Evolutionary conservation across 2,113 vertebrate genomes (phyloP).

Genomic region (Solenodon paradoxus): DNA sequence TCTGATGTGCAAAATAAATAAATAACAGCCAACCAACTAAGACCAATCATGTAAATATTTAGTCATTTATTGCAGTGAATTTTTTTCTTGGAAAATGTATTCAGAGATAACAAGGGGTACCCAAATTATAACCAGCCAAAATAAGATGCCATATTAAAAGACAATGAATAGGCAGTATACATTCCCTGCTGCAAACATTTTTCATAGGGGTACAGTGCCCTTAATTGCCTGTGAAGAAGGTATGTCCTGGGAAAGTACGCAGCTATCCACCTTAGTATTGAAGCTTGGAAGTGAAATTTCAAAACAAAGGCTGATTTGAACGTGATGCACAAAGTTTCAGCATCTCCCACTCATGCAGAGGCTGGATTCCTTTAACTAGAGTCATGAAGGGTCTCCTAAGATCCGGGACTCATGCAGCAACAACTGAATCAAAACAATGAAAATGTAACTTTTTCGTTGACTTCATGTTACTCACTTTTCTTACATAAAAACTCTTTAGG

Average conservation of each 20-base stretch:
- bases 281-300: not conserved
- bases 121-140: not conserved
- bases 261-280: not conserved
- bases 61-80: not conserved
- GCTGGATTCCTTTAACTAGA: not conserved
- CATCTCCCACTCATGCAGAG: not conserved
- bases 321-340: not conserved
- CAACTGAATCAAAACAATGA: not conserved
- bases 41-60: not conserved
- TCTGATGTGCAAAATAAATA: not conserved
- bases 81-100: not conserved
- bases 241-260: not conserved
- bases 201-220: not conserved
- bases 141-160: not conserved
- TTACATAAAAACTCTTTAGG: not conserved
- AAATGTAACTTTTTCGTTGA: not conserved
- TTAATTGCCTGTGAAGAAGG: not conserved
- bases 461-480: not conserved
- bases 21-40: not conserved
- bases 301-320: not conserved
- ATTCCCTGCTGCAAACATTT: not conserved
- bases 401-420: not conserved
- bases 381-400: not conserved
- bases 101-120: not conserved
- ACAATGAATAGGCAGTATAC: not conserved